These are phyloP conservation scores for Andrena dorsata DNA, from an alignment of 2,888 invertebrate genomes.

Conservation along the genomic window DNA sequence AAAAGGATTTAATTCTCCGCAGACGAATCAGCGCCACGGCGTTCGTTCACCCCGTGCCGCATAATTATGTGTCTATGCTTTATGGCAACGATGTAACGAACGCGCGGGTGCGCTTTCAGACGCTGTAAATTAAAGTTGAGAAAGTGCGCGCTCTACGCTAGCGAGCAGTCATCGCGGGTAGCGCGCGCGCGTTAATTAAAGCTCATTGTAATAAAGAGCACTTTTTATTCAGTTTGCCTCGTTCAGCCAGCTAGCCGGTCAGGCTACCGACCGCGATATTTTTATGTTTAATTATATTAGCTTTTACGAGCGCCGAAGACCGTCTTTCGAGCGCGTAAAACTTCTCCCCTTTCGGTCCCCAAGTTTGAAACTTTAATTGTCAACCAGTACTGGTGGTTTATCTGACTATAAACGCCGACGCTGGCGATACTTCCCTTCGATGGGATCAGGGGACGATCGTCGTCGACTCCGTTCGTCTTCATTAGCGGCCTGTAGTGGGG, in stretches of 20 bases:
- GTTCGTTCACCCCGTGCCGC: constrained; percentile 71
- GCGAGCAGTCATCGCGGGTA: constrained; percentile 75
- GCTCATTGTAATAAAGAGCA: constrained; percentile 83
- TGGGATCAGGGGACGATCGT: constrained; percentile 14
- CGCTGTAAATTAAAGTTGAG: constrained; percentile 80
- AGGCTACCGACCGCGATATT: constrained; percentile 72
- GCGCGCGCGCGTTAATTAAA: constrained; percentile 79
- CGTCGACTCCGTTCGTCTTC: constrained; percentile 36
- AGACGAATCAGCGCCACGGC: constrained; percentile 68
- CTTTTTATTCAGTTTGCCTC: constrained; percentile 79
- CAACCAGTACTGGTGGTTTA: constrained; percentile 68
- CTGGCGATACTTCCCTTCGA: constrained; percentile 36
- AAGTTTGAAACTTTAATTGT: constrained; percentile 78
- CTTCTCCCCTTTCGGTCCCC: constrained; percentile 32
- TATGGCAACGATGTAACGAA: constrained; percentile 75
- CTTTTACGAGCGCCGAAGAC: constrained; percentile 73
- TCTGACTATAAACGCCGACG: constrained; percentile 58
- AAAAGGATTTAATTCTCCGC: constrained; percentile 65
- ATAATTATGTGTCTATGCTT: constrained; percentile 76
- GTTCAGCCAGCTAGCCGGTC: constrained; percentile 69
- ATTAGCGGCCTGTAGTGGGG: constrained; percentile 11
- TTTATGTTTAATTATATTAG: constrained; percentile 81
- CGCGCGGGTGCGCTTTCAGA: constrained; percentile 73
- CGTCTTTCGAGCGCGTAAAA: constrained; percentile 68
- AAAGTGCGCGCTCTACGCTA: constrained; percentile 76